Conservation (phyloP, 2,797 vertebrate species). For the Eospalax fontanierii region DNA sequence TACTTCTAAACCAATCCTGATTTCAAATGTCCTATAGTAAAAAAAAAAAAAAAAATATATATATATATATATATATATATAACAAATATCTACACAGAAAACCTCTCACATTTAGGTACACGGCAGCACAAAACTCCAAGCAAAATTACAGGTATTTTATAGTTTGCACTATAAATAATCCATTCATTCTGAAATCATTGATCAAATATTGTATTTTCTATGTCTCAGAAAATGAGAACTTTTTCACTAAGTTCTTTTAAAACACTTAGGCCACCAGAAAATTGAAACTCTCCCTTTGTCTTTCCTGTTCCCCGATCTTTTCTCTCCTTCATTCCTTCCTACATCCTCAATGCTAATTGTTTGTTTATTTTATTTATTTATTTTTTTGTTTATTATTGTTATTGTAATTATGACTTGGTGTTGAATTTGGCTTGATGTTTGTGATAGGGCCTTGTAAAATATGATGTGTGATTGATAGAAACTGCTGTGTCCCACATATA, state of each 20-base stretch:
- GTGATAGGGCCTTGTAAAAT: neutral
- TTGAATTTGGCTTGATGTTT: neutral
- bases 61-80: too few species aligned
- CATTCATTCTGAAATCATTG: neutral
- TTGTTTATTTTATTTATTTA: neutral
- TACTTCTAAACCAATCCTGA: neutral
- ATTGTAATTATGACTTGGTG: too few species aligned
- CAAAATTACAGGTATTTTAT: neutral
- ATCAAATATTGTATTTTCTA: neutral
- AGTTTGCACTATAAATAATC: neutral
- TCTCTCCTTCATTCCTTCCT: neutral
- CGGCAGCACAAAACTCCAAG: neutral
- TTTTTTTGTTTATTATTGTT: neutral
- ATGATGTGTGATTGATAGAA: neutral
- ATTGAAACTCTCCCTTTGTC: neutral
- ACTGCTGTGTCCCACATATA: neutral
- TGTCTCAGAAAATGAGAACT: fast-evolving
- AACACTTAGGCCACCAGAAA: neutral
- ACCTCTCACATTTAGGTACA: neutral
- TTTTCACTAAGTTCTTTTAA: neutral
- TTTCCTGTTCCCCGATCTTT: neutral
- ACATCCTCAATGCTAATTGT: neutral
- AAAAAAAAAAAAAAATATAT: too few species aligned
- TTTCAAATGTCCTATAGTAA: neutral
- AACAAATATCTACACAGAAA: neutral